Conservation (phyloP, 1,140 invertebrate species). For the Ips nitidus region DNA sequence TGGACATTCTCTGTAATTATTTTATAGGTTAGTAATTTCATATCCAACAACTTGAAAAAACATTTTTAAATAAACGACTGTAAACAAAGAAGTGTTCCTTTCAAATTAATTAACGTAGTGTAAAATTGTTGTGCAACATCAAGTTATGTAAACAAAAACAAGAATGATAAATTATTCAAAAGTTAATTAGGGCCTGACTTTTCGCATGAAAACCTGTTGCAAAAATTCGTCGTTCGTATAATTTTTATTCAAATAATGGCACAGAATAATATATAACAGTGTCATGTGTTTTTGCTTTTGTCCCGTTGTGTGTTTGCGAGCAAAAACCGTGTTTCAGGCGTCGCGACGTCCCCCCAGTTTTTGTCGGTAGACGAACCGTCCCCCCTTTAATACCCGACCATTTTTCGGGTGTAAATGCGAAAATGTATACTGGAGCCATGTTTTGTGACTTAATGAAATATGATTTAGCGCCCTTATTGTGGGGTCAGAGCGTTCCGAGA, state of each 20-base stretch:
- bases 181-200: constrained; percentile 25
- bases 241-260: constrained; percentile 21
- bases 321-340: constrained; percentile 18
- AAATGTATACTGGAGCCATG: constrained; percentile 25
- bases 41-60: too few species aligned
- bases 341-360: constrained; percentile 17
- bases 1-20: too few species aligned
- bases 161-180: constrained; percentile 27
- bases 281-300: constrained; percentile 24
- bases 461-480: constrained; percentile 23
- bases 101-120: too few species aligned
- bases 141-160: neutral
- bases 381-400: constrained; percentile 15
- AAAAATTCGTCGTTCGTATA: constrained; percentile 19
- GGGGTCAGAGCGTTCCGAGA: neutral
- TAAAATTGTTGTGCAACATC: too few species aligned
- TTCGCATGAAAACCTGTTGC: constrained; percentile 20
- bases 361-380: neutral
- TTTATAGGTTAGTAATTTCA: too few species aligned
- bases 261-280: constrained; percentile 19
- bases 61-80: too few species aligned
- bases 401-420: constrained; percentile 29
- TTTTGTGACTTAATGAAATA: constrained; percentile 27
- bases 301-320: constrained; percentile 11
- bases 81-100: too few species aligned